Evolutionary conservation across 1,140 invertebrate species (phyloP), one percentile per base, ranked within the genome.

Genomic region (Drosophila busckii): DNA sequence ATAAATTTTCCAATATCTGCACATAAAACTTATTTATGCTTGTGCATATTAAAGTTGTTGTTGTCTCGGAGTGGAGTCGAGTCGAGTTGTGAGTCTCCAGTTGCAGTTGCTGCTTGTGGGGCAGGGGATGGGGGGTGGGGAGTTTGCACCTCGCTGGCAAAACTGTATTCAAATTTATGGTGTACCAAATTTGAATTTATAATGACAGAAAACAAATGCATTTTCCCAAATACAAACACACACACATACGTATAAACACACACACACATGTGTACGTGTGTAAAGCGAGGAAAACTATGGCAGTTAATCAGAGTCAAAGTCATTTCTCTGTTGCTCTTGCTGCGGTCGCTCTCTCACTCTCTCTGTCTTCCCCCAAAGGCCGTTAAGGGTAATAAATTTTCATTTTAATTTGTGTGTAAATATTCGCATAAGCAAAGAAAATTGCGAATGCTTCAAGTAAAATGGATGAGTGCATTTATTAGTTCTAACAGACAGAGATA

Each of bases 131-230:
- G 40, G 49, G 56, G 44, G 55, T 20, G 8, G 20, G 32, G 44
- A 53, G 48, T n/a, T n/a, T n/a, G 45, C 52, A 64, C 42, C 66
- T 50, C n/a, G n/a, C 71, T 63, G 71, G 55, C 35, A 58, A n/a
- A n/a, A 54, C 41, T 76, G 63, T 59, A 63, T 42, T 46, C 41
- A 48, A 68, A 78, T 80, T 80, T 78, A 78, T 82, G 50, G 75
- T 29, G 53, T 37, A 69, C 63, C 68, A 78, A 73, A 80, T 78
- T 80, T 80, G 68, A 78, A 78, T 78, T 80, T 78, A 78, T 78
- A 78, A 78, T 78, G 71, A 78, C 71, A 68, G 58, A 64, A 68
- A 78, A 80, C 71, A 78, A 78, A 78, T 78, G 71, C 71, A 73
- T 59, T 78, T 68, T 68, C 46, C 23, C 50, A 45, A 53, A 25